These are phyloP conservation scores for Formica selysi DNA, from an alignment of 1,140 invertebrate genomes.

Conservation along the genomic window DNA sequence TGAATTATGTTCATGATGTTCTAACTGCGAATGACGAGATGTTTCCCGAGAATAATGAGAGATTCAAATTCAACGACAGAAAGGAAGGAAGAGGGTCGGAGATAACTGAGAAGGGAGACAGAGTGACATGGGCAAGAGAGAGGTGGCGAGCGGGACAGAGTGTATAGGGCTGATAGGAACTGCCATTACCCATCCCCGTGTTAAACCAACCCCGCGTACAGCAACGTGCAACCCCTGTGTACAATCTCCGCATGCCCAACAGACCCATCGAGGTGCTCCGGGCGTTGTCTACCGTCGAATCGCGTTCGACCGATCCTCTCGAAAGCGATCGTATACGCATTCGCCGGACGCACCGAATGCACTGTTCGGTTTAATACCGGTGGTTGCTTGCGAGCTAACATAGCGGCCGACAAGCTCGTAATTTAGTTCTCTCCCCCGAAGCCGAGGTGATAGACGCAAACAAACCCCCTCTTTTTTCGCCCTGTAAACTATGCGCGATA, in stretches of 20 bases:
- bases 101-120: neutral
- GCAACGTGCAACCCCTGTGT: conserved; percentile 64
- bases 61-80: conserved; percentile 44
- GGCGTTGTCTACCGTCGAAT: conserved; percentile 55
- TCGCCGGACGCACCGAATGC: conserved; percentile 15
- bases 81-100: neutral
- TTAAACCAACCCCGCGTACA: conserved; percentile 56
- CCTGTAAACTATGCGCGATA: neutral
- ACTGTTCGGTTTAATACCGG: conserved; percentile 48
- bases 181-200: conserved; percentile 74
- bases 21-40: conserved; percentile 28
- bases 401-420: conserved; percentile 54
- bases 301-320: conserved; percentile 57
- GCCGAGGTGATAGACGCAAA: conserved; percentile 3
- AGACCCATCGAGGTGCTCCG: conserved; percentile 42
- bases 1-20: conserved; percentile 9
- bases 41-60: conserved; percentile 43
- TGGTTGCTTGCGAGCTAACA: conserved; percentile 1
- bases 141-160: conserved; percentile 44
- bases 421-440: conserved; percentile 37
- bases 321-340: conserved; percentile 45
- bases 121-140: neutral
- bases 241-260: conserved; percentile 68
- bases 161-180: conserved; percentile 75
- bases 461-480: conserved; percentile 31